Evolutionary conservation across 1,140 invertebrate genomes (phyloP).

Genomic region (Drosophila hydei): DNA sequence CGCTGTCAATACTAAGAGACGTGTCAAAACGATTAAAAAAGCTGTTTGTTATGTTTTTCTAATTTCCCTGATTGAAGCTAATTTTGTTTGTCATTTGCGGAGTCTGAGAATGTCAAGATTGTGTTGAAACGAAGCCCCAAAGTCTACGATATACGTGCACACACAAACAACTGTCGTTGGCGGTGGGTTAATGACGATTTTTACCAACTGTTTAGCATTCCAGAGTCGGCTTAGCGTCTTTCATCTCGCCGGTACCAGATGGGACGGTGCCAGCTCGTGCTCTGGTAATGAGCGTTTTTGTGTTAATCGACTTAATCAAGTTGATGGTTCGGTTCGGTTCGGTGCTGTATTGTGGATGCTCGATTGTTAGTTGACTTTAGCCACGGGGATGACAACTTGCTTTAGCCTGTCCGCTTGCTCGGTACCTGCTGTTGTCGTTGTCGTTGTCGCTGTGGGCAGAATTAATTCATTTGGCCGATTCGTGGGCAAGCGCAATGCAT

Average conservation of each 20-base stretch:
- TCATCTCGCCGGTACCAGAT: slow-evolving; percentile 13
- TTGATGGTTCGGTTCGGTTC: slow-evolving; percentile 24
- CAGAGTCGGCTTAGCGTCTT: background rate
- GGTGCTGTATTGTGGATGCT: background rate
- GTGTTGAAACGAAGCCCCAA: slow-evolving; percentile 8
- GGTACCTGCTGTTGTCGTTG: too few species aligned
- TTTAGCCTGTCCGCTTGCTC: background rate
- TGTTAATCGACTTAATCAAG: slow-evolving; percentile 51
- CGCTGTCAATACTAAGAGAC: too few species aligned
- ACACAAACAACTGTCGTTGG: background rate
- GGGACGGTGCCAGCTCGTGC: slow-evolving; percentile 32
- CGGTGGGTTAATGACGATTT: background rate
- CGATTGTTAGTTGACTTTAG: background rate
- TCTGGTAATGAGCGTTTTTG: slow-evolving; percentile 42
- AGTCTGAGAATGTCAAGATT: background rate
- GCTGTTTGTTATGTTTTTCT: too few species aligned
- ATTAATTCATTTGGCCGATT: background rate
- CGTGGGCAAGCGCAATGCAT: background rate
- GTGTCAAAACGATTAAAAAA: too few species aligned
- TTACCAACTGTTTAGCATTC: slow-evolving; percentile 18
- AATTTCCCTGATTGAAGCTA: background rate
- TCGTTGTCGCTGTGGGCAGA: background rate
- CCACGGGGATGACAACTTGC: slow-evolving; percentile 1
- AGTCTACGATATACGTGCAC: background rate
- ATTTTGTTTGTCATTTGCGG: background rate